Evolutionary conservation across 1,140 invertebrate species (phyloP).

Genomic region (Amphibalanus amphitrite): DNA sequence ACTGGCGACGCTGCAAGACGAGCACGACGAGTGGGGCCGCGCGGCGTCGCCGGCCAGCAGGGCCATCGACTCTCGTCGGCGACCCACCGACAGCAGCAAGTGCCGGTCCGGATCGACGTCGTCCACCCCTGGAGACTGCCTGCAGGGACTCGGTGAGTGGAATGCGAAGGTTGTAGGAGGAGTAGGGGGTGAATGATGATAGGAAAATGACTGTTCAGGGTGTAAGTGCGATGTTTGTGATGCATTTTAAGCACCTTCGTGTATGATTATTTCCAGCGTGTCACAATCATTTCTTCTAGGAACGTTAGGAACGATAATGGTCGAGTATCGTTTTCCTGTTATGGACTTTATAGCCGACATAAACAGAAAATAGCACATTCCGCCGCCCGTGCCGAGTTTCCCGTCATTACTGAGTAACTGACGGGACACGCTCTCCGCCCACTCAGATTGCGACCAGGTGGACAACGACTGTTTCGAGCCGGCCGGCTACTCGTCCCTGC

Average conservation of each 20-base stretch:
- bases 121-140: neutral
- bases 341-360: no score
- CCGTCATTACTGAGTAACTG: neutral
- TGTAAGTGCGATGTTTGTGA: no score
- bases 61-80: conserved; percentile 9
- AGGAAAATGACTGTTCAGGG: no score
- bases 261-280: no score
- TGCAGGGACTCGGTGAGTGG: neutral
- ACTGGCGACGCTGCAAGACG: conserved; percentile 12
- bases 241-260: no score
- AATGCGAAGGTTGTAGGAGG: no score
- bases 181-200: no score
- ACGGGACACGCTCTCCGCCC: neutral
- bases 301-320: no score
- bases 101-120: conserved; percentile 11
- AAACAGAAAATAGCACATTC: no score
- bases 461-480: conserved; percentile 19
- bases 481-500: conserved; percentile 11
- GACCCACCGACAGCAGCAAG: conserved; percentile 6
- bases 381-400: neutral
- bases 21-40: conserved; percentile 20
- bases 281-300: no score
- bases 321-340: no score
- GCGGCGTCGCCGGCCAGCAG: conserved; percentile 22
- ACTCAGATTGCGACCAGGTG: conserved; percentile 12